Conservation (phyloP, 2,797 vertebrate species). For the Novumbra hubbsi region DNA sequence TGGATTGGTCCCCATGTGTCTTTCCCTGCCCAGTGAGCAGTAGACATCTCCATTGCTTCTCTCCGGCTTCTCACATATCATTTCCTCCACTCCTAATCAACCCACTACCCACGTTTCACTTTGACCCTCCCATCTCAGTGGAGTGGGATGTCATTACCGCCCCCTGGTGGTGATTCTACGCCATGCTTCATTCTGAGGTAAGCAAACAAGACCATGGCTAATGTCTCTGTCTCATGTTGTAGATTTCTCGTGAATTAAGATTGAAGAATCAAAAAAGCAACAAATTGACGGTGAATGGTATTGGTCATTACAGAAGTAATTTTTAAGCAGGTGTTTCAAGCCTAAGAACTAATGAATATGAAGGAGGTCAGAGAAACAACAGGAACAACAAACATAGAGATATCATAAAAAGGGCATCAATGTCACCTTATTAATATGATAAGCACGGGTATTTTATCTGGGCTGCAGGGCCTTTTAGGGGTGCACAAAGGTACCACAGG, state of each 20-base stretch:
- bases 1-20: conserved; percentile 47
- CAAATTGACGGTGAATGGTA: neutral
- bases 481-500: no score
- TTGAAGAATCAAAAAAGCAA: neutral
- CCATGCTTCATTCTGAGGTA: neutral
- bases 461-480: no score
- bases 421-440: no score
- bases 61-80: neutral
- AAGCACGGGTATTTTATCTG: no score
- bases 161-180: neutral
- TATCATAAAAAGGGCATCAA: neutral
- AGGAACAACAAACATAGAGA: neutral
- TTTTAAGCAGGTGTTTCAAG: conserved; percentile 22
- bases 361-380: neutral
- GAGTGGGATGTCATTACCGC: neutral
- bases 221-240: neutral
- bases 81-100: neutral
- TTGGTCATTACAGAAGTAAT: conserved; percentile 13
- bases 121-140: neutral
- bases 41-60: conserved; percentile 20
- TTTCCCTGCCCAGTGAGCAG: conserved; percentile 32
- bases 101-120: conserved; percentile 4
- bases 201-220: neutral
- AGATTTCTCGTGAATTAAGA: neutral
- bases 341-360: conserved; percentile 13